phyloP scores from a whole-genome alignment of 2,888 invertebrate genomes.

The Euproctis similis region DNA sequence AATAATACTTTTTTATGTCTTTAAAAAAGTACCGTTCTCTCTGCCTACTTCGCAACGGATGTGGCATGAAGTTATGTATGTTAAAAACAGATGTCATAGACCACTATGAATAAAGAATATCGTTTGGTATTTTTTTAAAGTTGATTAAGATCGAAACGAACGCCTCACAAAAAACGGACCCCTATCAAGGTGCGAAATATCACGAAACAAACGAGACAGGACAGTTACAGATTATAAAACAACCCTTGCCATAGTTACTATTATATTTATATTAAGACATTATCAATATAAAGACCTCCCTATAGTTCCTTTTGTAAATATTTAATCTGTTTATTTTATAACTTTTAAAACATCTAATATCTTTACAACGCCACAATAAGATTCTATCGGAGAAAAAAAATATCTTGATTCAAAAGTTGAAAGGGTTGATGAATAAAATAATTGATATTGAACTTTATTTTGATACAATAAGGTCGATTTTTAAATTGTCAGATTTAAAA shows the following conservation, averaged over 20 bases:
- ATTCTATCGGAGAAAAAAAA: background rate
- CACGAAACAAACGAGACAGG: conserved; percentile 48
- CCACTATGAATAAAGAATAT: no score
- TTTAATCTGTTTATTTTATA: conserved; percentile 34
- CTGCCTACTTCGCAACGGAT: no score
- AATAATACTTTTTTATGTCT: no score
- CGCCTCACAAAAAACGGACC: conserved; percentile 34
- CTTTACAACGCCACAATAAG: conserved; percentile 19
- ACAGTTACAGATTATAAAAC: conserved; percentile 72
- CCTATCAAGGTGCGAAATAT: conserved; percentile 60
- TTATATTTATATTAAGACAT: conserved; percentile 71
- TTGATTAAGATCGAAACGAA: conserved; percentile 4
- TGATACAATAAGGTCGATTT: background rate
- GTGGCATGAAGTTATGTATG: no score
- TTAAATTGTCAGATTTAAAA: conserved; percentile 8
- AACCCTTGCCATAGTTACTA: conserved; percentile 53
- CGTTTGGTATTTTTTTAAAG: no score
- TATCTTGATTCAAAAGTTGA: conserved; percentile 24
- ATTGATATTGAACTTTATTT: conserved; percentile 4
- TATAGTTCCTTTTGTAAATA: conserved; percentile 53
- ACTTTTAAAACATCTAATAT: conserved; percentile 24
- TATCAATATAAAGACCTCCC: conserved; percentile 53
- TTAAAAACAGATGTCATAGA: no score
- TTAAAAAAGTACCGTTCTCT: no score
- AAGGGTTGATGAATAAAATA: conserved; percentile 12